Evolutionary conservation across 2,113 vertebrate species (phyloP).

Genomic region (Crotalus horridus): DNA sequence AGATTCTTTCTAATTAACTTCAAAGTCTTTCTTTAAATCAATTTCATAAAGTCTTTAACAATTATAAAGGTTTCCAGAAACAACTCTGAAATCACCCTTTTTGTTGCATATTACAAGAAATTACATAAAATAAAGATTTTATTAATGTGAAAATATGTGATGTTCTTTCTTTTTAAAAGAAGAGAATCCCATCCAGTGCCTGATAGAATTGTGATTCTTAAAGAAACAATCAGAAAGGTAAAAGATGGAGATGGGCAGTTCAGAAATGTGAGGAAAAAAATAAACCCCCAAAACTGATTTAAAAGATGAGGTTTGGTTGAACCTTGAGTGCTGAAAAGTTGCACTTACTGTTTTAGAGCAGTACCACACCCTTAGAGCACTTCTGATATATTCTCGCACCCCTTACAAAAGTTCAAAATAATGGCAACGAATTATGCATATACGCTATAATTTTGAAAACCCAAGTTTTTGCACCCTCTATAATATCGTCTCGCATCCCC

Average conservation of each 20-base stretch:
- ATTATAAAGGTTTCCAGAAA: background rate
- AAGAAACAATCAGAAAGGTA: background rate
- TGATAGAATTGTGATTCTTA: background rate
- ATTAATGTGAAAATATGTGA: background rate
- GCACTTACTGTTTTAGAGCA: background rate
- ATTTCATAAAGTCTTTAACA: background rate
- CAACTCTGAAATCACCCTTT: background rate
- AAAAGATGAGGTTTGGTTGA: background rate
- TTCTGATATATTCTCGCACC: no score
- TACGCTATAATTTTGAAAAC: no score
- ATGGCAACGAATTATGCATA: no score
- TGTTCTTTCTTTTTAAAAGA: no score
- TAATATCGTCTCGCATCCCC: no score
- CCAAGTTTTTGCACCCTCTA: no score
- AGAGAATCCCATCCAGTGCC: no score
- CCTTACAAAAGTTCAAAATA: no score
- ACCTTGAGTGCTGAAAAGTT: background rate
- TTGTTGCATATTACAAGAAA: background rate
- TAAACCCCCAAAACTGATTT: background rate
- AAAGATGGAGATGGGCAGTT: background rate
- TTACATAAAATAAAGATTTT: background rate
- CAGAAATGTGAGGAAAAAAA: background rate
- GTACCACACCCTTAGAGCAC: no score
- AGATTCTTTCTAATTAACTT: no score
- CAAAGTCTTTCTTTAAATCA: background rate